Evolutionary conservation across 2,113 vertebrate species (phyloP).

Genomic region (Progne subis): DNA sequence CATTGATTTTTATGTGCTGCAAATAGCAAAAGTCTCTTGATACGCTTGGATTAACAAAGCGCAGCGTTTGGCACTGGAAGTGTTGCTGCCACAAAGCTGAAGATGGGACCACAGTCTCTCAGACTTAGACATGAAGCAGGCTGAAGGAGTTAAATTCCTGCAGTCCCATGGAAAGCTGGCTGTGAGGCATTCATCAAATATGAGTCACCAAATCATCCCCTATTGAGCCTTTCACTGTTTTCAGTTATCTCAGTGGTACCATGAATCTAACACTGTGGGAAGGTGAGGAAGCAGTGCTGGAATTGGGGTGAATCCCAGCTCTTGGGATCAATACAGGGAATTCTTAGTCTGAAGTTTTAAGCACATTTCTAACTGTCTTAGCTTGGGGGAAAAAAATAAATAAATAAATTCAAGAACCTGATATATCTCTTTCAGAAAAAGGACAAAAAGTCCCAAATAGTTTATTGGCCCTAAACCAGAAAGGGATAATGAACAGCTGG

Average conservation of each 20-base stretch:
- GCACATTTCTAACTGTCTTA: neutral
- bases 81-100: neutral
- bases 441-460: neutral
- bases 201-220: slow-evolving; percentile 6
- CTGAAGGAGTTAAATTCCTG: neutral
- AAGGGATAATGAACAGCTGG: neutral
- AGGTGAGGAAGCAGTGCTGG: neutral
- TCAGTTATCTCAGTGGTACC: neutral
- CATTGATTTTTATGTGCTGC: neutral
- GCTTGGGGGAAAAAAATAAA: neutral
- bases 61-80: neutral
- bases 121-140: neutral
- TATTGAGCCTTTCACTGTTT: neutral
- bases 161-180: neutral
- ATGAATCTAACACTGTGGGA: neutral
- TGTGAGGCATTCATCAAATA: neutral
- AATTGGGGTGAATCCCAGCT: neutral
- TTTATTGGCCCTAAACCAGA: neutral
- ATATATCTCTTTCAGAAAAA: neutral
- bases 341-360: neutral
- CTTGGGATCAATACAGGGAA: neutral
- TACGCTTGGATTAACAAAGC: neutral
- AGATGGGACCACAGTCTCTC: neutral
- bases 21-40: slow-evolving; percentile 19
- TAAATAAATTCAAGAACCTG: neutral